Conservation (phyloP, 92 coral and sea anemone species). For the Palythoa caribaeorum region DNA sequence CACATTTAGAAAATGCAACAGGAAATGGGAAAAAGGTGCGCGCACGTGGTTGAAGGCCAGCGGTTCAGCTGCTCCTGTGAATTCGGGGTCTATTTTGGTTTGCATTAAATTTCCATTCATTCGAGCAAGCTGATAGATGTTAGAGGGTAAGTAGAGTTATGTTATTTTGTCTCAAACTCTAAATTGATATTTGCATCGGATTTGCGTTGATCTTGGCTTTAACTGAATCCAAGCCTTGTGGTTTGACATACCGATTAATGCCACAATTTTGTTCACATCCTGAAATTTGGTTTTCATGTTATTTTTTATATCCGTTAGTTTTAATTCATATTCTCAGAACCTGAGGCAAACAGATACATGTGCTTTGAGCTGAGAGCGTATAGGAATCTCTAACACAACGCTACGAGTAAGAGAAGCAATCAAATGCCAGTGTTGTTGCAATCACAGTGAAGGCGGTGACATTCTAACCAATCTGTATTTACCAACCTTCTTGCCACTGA, state of each 20-base stretch:
- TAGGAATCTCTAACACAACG: constrained; percentile 13
- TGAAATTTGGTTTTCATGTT: neutral
- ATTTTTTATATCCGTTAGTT: constrained; percentile 27
- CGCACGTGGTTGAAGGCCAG: constrained; percentile 49
- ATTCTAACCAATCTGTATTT: neutral
- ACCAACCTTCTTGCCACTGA: constrained; percentile 12
- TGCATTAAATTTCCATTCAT: constrained; percentile 50
- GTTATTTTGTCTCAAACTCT: neutral
- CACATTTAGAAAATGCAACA: constrained; percentile 55
- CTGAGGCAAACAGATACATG: constrained; percentile 39
- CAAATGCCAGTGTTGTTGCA: constrained; percentile 28
- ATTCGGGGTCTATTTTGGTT: constrained; percentile 30
- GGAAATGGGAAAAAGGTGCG: constrained; percentile 67
- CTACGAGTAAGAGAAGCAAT: neutral
- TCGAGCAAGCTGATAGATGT: neutral
- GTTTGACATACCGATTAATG: neutral
- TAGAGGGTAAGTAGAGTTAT: constrained; percentile 23
- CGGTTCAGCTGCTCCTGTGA: constrained; percentile 31
- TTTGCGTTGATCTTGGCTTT: neutral
- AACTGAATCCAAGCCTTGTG: neutral
- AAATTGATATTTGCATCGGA: neutral
- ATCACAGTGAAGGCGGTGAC: constrained; percentile 13
- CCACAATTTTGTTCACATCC: neutral
- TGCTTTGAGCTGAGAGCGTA: constrained; percentile 31
- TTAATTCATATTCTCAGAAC: constrained; percentile 31